phyloP scores from a whole-genome alignment of 2,113 vertebrate species.

The Tonatia bakeri region DNA sequence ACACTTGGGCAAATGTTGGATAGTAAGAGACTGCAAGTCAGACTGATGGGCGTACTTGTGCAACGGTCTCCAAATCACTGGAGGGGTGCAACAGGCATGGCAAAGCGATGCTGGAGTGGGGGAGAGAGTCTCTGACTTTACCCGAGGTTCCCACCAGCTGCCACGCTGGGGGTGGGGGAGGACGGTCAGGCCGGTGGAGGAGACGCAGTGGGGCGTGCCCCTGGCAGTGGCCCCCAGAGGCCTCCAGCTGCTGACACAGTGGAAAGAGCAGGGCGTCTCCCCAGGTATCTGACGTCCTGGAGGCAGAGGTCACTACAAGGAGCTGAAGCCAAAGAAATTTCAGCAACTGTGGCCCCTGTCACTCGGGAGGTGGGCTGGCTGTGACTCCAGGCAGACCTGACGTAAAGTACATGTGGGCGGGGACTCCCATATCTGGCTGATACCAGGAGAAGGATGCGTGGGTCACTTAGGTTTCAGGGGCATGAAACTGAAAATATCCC shows the following conservation, averaged over 20 bases:
- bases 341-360: neutral
- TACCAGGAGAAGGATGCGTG: rapidly evolving
- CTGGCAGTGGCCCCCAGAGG: no score
- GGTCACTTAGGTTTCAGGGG: neutral
- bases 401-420: rapidly evolving
- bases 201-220: no score
- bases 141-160: no score
- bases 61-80: neutral
- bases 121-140: neutral
- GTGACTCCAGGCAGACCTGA: neutral
- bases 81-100: neutral
- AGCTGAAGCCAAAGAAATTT: neutral
- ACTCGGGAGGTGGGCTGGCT: neutral
- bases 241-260: neutral
- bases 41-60: neutral
- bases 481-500: neutral
- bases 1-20: neutral
- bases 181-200: neutral
- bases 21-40: no score
- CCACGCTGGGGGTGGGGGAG: neutral
- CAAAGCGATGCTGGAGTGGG: rapidly evolving
- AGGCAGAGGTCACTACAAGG: neutral
- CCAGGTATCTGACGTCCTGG: neutral
- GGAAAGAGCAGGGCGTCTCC: neutral
- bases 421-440: neutral